Evolutionary conservation across 2,888 invertebrate genomes (phyloP).

Genomic region (Acronicta leporina): DNA sequence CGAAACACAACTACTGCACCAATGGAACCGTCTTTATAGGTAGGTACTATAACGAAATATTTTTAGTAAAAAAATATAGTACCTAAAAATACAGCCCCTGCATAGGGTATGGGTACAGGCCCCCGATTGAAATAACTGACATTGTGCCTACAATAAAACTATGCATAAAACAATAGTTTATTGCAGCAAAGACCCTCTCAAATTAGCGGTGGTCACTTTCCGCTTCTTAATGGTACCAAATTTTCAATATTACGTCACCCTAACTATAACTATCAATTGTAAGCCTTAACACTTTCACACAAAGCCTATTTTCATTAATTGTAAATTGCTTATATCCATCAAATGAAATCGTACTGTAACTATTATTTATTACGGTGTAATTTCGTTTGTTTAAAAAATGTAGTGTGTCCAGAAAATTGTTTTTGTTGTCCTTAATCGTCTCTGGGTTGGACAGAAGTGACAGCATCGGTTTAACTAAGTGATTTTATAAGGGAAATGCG

Average conservation of each 20-base stretch:
- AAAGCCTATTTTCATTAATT: slow-evolving; percentile 44
- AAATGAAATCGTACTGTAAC: slow-evolving; percentile 36
- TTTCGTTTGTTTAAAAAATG: slow-evolving; percentile 14
- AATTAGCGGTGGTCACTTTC: slow-evolving; percentile 80
- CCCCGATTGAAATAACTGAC: slow-evolving; percentile 47
- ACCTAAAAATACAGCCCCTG: slow-evolving; percentile 23
- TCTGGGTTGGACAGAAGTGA: slow-evolving; percentile 66
- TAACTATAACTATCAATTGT: slow-evolving; percentile 30
- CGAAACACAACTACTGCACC: too few species aligned
- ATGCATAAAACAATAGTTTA: slow-evolving; percentile 64
- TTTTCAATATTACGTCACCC: slow-evolving; percentile 60
- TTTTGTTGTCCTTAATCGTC: slow-evolving; percentile 65
- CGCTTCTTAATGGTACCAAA: slow-evolving; percentile 72
- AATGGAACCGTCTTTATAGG: slow-evolving; percentile 19
- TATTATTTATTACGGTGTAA: slow-evolving; percentile 18
- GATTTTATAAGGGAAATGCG: slow-evolving; percentile 70
- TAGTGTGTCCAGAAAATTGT: slow-evolving; percentile 62
- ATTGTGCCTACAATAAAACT: slow-evolving; percentile 53
- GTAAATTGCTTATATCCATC: not conserved
- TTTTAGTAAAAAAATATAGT: slow-evolving; percentile 29
- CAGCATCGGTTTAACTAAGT: slow-evolving; percentile 74
- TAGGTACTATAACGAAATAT: slow-evolving; percentile 7
- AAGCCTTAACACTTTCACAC: slow-evolving; percentile 26
- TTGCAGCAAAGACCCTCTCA: slow-evolving; percentile 68
- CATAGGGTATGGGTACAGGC: slow-evolving; percentile 4